phyloP scores from a whole-genome alignment of 2,888 invertebrate species.

The Leptinotarsa juncta region DNA sequence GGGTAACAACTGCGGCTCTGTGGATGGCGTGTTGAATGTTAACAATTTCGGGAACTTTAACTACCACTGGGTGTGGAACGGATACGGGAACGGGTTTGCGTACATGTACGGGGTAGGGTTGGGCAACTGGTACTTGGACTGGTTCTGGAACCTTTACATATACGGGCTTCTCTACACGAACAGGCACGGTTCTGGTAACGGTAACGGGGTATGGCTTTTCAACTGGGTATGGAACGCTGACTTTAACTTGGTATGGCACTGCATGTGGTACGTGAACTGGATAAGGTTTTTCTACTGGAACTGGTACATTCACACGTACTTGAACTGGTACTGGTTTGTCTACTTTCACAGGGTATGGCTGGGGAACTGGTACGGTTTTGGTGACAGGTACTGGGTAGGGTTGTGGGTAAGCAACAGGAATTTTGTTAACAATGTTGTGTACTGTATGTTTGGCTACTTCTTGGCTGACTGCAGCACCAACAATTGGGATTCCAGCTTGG shows the following conservation, averaged over 20 bases:
- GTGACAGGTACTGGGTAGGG: slow-evolving; percentile 58
- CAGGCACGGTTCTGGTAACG: slow-evolving; percentile 50
- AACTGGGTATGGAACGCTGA: slow-evolving; percentile 51
- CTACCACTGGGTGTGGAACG: slow-evolving; percentile 53
- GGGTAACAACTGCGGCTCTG: slow-evolving; percentile 18
- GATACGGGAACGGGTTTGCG: slow-evolving; percentile 48
- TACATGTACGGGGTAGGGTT: slow-evolving; percentile 50
- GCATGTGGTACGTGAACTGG: slow-evolving; percentile 56
- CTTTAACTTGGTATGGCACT: slow-evolving; percentile 51
- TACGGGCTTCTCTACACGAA: slow-evolving; percentile 54
- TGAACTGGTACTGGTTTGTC: slow-evolving; percentile 52
- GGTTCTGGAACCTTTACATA: slow-evolving; percentile 53
- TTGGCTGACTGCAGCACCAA: slow-evolving; percentile 26
- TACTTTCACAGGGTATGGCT: slow-evolving; percentile 58
- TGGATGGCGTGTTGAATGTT: slow-evolving; percentile 38
- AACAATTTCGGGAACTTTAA: slow-evolving; percentile 50
- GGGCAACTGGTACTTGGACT: slow-evolving; percentile 51
- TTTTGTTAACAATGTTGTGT: slow-evolving; percentile 53
- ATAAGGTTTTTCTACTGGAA: slow-evolving; percentile 56
- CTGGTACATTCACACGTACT: slow-evolving; percentile 51
- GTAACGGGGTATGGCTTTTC: slow-evolving; percentile 57
- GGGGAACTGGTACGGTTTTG: slow-evolving; percentile 56
- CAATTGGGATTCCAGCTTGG: neutral
- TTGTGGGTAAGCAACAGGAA: slow-evolving; percentile 58
- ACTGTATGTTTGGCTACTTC: slow-evolving; percentile 47